Conservation (phyloP, 2,888 invertebrate species). For the Clitarchus hookeri region DNA sequence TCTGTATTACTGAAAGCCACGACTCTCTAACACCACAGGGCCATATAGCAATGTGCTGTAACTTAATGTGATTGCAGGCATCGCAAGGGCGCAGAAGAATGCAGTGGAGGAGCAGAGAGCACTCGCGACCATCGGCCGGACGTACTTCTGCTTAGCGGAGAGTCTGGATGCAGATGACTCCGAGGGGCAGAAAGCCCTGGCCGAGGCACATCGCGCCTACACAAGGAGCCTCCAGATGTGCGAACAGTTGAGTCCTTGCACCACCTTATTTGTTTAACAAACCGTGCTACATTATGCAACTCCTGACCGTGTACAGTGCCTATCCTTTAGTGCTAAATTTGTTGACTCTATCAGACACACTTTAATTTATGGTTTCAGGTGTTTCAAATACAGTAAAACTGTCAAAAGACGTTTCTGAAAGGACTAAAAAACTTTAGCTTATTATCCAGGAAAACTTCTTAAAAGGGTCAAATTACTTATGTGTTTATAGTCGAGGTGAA, state of each 20-base stretch:
- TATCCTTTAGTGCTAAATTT: no score
- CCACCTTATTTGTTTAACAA: no score
- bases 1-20: no score
- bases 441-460: no score
- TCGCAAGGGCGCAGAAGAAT: constrained; percentile 70
- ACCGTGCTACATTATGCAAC: not conserved
- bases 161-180: constrained; percentile 61
- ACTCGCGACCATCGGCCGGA: constrained; percentile 84
- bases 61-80: constrained; percentile 54
- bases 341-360: no score
- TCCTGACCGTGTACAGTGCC: not conserved
- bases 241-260: constrained; percentile 30
- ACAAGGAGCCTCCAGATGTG: constrained; percentile 67
- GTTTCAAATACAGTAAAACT: no score
- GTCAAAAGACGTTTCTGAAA: no score
- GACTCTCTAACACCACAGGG: no score
- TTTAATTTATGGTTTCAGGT: no score
- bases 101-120: constrained; percentile 87
- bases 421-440: no score
- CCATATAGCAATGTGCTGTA: not conserved
- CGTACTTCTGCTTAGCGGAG: constrained; percentile 73
- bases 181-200: constrained; percentile 58
- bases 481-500: no score
- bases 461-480: no score
- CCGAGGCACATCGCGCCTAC: constrained; percentile 76